phyloP scores from a whole-genome alignment of 2,113 vertebrate genomes.

The Blennius ocellaris region DNA sequence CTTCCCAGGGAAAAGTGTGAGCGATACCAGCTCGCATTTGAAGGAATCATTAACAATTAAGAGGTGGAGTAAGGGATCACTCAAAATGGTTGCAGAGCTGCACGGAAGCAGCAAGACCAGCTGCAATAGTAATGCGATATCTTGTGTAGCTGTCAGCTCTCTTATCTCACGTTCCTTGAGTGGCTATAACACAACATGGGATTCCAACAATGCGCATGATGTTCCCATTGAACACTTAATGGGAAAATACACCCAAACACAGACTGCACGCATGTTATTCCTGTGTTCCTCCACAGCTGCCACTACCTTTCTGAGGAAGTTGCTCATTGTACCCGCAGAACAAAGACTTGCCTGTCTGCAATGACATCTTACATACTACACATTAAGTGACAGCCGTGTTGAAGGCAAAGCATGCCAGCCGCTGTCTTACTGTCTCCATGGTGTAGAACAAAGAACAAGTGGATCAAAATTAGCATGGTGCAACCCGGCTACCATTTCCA shows the following conservation, averaged over 20 bases:
- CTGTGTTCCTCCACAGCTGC: slow-evolving; percentile 4
- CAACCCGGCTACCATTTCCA: slow-evolving; percentile 19
- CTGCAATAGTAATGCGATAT: slow-evolving; percentile 74
- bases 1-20: slow-evolving; percentile 27
- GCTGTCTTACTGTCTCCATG: not conserved
- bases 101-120: slow-evolving; percentile 59
- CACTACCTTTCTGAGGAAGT: not conserved
- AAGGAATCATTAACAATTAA: slow-evolving; percentile 83
- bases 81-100: slow-evolving; percentile 45
- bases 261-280: slow-evolving; percentile 19
- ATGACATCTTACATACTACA: not conserved
- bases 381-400: not conserved
- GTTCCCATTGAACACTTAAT: slow-evolving; percentile 41
- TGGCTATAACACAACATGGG: slow-evolving; percentile 50
- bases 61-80: slow-evolving; percentile 42
- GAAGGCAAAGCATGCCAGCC: not conserved
- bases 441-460: not conserved
- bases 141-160: slow-evolving; percentile 64
- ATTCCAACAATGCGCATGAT: slow-evolving; percentile 37
- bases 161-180: slow-evolving; percentile 44
- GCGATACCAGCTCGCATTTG: slow-evolving; percentile 65
- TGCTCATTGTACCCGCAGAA: slow-evolving; percentile 8
- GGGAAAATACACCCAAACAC: slow-evolving; percentile 23
- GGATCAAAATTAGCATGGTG: not conserved
- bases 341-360: not conserved